A percentile compares a stretch with the other conserved stretches of the same genome.
phyloP scores from a whole-genome alignment of 2,797 vertebrate species.

The Sebastes baramenuke region DNA sequence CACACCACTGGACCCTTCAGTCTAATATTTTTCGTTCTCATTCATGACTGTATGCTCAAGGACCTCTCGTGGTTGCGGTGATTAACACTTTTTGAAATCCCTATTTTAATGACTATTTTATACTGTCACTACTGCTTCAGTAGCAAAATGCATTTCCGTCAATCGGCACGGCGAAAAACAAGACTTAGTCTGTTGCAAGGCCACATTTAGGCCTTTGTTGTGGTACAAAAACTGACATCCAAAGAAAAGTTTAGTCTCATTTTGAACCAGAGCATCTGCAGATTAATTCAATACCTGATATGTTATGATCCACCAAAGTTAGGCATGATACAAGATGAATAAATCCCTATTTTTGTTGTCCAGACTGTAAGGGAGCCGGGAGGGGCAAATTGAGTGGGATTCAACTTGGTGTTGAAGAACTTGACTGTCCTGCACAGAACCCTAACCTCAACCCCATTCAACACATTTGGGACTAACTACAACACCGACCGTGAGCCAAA shows the following conservation, averaged over 20 bases:
- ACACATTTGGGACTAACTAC: neutral
- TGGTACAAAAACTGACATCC: too few species aligned
- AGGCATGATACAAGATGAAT: too few species aligned
- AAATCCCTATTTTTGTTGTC: too few species aligned
- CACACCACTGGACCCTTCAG: too few species aligned
- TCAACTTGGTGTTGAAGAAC: neutral
- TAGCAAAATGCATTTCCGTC: neutral
- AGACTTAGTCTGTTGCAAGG: neutral
- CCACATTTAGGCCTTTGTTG: neutral
- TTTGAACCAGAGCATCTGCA: too few species aligned
- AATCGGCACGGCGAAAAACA: neutral
- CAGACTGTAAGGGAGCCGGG: too few species aligned
- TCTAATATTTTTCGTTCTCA: too few species aligned
- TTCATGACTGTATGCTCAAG: neutral
- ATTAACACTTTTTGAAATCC: neutral
- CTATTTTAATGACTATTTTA: neutral
- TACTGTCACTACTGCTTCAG: neutral
- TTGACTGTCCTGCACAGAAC: neutral
- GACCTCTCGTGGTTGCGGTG: neutral
- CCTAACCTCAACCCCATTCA: fast-evolving
- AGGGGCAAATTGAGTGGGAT: too few species aligned
- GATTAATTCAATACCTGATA: neutral
- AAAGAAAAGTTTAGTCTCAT: too few species aligned
- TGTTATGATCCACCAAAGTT: neutral
- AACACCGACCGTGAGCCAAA: neutral